Evolutionary conservation across 2,113 vertebrate species (phyloP), one percentile per base, ranked within the genome.

Genomic region (Rhynchomys soricoides): DNA sequence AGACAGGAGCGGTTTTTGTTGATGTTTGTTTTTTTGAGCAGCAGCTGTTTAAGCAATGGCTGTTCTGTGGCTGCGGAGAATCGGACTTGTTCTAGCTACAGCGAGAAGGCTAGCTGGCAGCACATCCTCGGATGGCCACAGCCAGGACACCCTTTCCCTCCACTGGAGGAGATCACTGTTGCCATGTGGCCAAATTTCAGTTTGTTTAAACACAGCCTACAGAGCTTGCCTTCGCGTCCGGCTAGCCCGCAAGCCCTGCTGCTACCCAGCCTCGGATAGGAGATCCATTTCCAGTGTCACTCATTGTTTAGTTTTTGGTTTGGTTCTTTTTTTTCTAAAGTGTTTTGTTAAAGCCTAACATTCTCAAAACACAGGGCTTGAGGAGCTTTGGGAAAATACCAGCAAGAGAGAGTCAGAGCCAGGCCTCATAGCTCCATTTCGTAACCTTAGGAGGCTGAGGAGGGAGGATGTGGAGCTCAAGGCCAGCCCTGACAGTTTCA

Each of bases 331-430:
- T 73, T 37, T 66, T 88, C 16, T 7, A 0, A 71, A 34, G 9
- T 86, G 43, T n/a, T 96, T 92, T 73, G 55, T 82, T 55, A 90
- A 26, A 93, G 22, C 62, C 74, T 29, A 12, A 12, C 3, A 13
- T 31, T 89, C 88, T 77, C 55, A 43, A 43, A 66, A 12, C n/a
- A 37, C 26, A 12, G 22, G 34, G 3, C 64, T 82, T 91, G 48
- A 79, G 59, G 45, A 50, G 55, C 55, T 89, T 64, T 55, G 73
- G 10, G 24, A 55, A 91, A 87, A 74, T 12, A 55, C 8, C 78
- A 93, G 64, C 55, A n/a, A 83, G 45, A 91, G 45, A 89, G 66
- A 52, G 8, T 81, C 66, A 48, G 13, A 57, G 68, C 68, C 37
- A 71, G 48, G 48, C 37, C 21, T 26, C 15, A 68, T 4, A 11